A percentile compares a stretch with the other conserved stretches of the same genome.
Conservation (phyloP, 2,113 vertebrate genomes). For the Dermatemys mawii region DNA sequence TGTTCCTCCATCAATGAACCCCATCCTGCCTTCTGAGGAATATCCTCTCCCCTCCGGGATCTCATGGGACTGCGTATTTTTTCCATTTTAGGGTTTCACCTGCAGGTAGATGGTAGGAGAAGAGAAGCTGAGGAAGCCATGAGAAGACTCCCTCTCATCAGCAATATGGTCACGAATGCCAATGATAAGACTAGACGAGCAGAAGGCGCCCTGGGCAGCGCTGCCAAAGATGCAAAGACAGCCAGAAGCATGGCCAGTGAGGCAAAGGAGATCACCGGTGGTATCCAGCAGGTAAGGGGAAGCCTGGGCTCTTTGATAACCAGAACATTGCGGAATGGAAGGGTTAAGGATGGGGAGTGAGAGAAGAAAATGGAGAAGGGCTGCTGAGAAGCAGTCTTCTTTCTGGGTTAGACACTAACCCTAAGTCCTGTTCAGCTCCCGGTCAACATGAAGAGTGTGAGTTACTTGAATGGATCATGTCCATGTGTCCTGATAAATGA, state of each 20-base stretch:
- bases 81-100: conserved; percentile 84
- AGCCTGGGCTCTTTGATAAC: background rate
- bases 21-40: background rate
- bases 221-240: conserved; percentile 51
- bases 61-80: fast-evolving
- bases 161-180: conserved; percentile 78
- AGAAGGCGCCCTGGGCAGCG: conserved; percentile 59
- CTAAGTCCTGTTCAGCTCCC: background rate
- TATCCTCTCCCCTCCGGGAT: background rate
- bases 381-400: background rate
- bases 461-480: background rate
- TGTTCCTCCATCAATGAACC: background rate
- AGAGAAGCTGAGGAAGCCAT: conserved; percentile 83
- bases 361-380: background rate
- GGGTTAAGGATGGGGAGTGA: background rate
- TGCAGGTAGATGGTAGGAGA: conserved; percentile 80
- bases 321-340: background rate
- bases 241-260: conserved; percentile 44
- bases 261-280: conserved; percentile 67
- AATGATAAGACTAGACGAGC: conserved; percentile 74
- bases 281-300: conserved; percentile 83
- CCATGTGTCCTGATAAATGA: background rate
- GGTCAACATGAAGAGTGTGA: background rate
- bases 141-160: conserved; percentile 82
- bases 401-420: background rate